Evolutionary conservation across 2,888 invertebrate genomes (phyloP).

Genomic region (Mantis religiosa): DNA sequence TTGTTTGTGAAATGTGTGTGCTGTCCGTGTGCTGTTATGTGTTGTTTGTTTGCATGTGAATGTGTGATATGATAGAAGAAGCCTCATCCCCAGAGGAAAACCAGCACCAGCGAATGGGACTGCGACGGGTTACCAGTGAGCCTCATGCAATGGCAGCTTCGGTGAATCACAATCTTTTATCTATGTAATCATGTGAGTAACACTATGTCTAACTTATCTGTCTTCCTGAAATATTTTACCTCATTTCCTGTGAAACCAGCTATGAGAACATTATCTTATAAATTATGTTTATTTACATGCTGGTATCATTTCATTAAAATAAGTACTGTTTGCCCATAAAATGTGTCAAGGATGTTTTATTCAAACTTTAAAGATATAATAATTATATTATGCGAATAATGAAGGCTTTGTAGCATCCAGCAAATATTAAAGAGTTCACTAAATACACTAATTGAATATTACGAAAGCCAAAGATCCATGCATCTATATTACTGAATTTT

Average conservation of each 20-base stretch:
- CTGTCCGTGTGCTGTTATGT: background rate
- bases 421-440: too few relatives aligned
- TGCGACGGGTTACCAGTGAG: conserved; percentile 26
- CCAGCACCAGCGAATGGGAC: conserved; percentile 1
- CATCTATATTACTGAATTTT: too few relatives aligned
- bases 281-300: too few relatives aligned
- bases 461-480: too few relatives aligned
- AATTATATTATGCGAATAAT: too few relatives aligned
- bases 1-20: background rate
- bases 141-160: conserved; percentile 15
- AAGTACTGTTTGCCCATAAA: too few relatives aligned
- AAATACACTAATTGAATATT: too few relatives aligned
- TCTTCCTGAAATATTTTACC: background rate
- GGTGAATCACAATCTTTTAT: conserved; percentile 1
- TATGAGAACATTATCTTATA: too few relatives aligned
- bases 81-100: background rate
- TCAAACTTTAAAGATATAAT: too few relatives aligned
- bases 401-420: too few relatives aligned
- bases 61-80: background rate
- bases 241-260: background rate
- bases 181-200: conserved; percentile 2
- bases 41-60: background rate
- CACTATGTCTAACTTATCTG: background rate
- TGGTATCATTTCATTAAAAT: too few relatives aligned
- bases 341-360: too few relatives aligned